Evolutionary conservation across 2,888 invertebrate species (phyloP).

Genomic region (Pimpla rufipes): DNA sequence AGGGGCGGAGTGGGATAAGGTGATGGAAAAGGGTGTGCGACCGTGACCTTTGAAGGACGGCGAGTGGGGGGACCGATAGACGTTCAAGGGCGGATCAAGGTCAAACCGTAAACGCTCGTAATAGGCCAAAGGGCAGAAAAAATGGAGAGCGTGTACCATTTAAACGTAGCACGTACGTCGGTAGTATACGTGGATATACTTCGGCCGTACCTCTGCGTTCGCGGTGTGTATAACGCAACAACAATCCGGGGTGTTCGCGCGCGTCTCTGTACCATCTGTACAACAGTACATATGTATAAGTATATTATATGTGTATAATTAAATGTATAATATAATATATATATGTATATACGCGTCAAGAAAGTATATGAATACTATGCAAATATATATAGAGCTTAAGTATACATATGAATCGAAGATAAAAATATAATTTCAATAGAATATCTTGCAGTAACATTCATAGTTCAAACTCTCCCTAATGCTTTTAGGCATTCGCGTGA

Average conservation of each 20-base stretch:
- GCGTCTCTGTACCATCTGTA: slow-evolving; percentile 25
- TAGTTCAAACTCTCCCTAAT: slow-evolving; percentile 77
- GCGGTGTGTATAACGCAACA: slow-evolving; percentile 28
- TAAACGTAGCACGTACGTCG: slow-evolving; percentile 22
- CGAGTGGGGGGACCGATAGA: slow-evolving; percentile 55
- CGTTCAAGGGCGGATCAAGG: slow-evolving; percentile 64
- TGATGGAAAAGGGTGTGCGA: slow-evolving; percentile 32
- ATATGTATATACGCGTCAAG: slow-evolving; percentile 71
- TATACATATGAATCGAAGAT: slow-evolving; percentile 74
- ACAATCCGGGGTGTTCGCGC: slow-evolving; percentile 24
- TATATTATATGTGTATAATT: slow-evolving; percentile 56
- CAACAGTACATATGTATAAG: slow-evolving; percentile 57
- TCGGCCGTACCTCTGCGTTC: slow-evolving; percentile 23
- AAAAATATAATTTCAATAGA: slow-evolving; percentile 83
- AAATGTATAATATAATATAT: slow-evolving; percentile 60
- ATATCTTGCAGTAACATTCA: slow-evolving; percentile 78
- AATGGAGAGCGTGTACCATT: slow-evolving; percentile 29
- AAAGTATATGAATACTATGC: slow-evolving; percentile 80
- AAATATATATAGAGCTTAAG: slow-evolving; percentile 78
- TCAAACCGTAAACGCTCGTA: slow-evolving; percentile 58
- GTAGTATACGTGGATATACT: slow-evolving; percentile 25
- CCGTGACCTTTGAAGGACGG: slow-evolving; percentile 59
- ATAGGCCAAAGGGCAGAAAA: slow-evolving; percentile 69
- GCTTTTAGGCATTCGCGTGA: slow-evolving; percentile 80
- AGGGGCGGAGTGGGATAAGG: background rate